Percentiles rank a stretch among this genome's conserved stretches.
Evolutionary conservation across 2,797 vertebrate genomes (phyloP).

Genomic region (Oceanodroma leucorhoa): DNA sequence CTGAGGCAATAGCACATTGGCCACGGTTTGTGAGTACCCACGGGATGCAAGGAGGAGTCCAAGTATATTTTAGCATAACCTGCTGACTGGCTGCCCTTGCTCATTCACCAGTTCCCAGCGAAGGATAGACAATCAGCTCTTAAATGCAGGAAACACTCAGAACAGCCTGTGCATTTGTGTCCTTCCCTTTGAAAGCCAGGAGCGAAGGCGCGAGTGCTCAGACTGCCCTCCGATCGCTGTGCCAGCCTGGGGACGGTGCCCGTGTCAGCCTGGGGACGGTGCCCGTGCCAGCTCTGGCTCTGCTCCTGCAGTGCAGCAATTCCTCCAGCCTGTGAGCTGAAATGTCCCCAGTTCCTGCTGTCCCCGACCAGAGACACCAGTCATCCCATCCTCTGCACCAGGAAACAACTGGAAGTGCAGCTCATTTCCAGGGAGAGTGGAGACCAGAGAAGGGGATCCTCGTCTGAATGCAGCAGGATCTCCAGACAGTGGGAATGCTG

Average conservation of each 20-base stretch:
- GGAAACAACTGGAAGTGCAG: background rate
- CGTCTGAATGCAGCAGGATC: background rate
- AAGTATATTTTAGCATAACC: background rate
- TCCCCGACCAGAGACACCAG: background rate
- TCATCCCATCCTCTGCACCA: background rate
- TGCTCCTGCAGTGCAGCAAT: background rate
- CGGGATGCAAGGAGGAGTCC: background rate
- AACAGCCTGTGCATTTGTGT: background rate
- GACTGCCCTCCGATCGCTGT: background rate
- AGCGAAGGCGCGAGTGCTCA: fast-evolving
- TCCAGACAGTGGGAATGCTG: background rate
- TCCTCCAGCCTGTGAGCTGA: background rate
- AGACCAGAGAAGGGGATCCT: background rate
- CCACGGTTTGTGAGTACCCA: background rate
- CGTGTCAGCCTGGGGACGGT: fast-evolving
- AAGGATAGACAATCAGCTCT: background rate
- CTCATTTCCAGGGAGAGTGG: background rate
- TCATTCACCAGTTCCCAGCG: background rate
- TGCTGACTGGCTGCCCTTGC: background rate
- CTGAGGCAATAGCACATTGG: background rate
- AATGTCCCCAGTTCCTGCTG: background rate
- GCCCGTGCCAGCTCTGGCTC: background rate
- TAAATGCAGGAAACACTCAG: background rate
- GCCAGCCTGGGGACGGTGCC: background rate
- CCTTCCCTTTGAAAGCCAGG: background rate